Evolutionary conservation across 2,113 vertebrate genomes (phyloP).

Genomic region (Dendropsophus ebraccatus): DNA sequence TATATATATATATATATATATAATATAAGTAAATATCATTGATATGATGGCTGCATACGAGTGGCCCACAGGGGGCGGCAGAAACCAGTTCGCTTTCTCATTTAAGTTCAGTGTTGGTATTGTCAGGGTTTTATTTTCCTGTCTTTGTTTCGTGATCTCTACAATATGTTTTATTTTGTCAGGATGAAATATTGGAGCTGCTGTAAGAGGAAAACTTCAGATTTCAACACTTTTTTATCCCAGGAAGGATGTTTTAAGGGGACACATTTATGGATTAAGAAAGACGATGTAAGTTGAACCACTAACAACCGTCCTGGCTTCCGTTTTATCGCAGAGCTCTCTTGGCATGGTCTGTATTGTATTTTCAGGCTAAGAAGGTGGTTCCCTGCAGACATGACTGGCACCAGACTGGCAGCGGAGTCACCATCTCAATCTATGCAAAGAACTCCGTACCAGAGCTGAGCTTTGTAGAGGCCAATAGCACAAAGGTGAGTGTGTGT

Average conservation of each 20-base stretch:
- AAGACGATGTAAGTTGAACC: constrained; percentile 80
- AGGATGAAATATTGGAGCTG: constrained; percentile 99
- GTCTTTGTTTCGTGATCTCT: not conserved
- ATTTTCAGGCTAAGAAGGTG: constrained; percentile 84
- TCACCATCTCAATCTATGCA: constrained; percentile 95
- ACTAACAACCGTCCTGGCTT: not conserved
- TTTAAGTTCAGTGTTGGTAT: no score
- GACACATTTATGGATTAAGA: constrained; percentile 88
- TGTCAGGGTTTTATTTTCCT: no score
- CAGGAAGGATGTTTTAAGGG: constrained; percentile 91
- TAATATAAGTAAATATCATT: no score
- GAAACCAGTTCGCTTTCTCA: no score
- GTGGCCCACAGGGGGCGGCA: not conserved
- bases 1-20: no score
- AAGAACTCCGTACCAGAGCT: constrained; percentile 91
- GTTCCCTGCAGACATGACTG: constrained; percentile 95
- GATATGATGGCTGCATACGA: not conserved
- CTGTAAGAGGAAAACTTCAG: constrained; percentile 95
- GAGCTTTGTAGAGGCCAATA: constrained; percentile 90
- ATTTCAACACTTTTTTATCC: constrained; percentile 93
- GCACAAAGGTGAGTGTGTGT: constrained; percentile 81
- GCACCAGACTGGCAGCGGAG: constrained; percentile 95
- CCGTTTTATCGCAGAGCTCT: not conserved
- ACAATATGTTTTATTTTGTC: not conserved
- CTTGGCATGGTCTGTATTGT: not conserved